These are phyloP conservation scores for Oscheius onirici DNA, from an alignment of 2,888 invertebrate genomes.

Conservation along the genomic window DNA sequence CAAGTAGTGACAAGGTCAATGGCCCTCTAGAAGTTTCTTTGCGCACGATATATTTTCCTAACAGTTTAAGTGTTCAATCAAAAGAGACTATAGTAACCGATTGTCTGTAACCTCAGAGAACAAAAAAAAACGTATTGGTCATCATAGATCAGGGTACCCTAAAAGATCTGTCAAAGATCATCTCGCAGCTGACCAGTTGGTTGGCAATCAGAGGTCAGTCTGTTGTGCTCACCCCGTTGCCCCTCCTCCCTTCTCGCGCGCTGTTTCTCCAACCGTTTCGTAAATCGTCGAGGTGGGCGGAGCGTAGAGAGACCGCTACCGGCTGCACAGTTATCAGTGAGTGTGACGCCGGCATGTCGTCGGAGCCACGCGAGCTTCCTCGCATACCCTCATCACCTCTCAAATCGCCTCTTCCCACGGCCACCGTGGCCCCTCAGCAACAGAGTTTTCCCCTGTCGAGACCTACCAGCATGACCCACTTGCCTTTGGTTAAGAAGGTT, in stretches of 20 bases:
- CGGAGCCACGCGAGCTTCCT: constrained; percentile 24
- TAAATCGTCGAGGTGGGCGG: constrained; percentile 17
- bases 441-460: not conserved
- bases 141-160: not conserved
- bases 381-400: constrained; percentile 22
- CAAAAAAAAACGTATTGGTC: not conserved
- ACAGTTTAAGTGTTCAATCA: too few species aligned
- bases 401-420: constrained; percentile 29
- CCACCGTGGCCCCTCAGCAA: constrained; percentile 14
- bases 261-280: constrained; percentile 16
- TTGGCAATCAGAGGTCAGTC: constrained; percentile 22
- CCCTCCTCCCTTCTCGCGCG: constrained; percentile 9
- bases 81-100: too few species aligned
- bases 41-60: too few species aligned
- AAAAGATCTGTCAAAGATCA: not conserved
- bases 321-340: constrained; percentile 34
- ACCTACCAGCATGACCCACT: constrained; percentile 29
- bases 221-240: constrained; percentile 11
- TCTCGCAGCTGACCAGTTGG: constrained; percentile 9
- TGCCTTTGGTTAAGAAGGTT: constrained; percentile 12
- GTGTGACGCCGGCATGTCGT: constrained; percentile 25
- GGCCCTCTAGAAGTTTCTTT: not conserved
- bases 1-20: not conserved
- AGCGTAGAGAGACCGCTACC: constrained; percentile 16
- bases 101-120: not conserved